Conservation (phyloP, 2,797 vertebrate species). For the Phoeniculus purpureus region DNA sequence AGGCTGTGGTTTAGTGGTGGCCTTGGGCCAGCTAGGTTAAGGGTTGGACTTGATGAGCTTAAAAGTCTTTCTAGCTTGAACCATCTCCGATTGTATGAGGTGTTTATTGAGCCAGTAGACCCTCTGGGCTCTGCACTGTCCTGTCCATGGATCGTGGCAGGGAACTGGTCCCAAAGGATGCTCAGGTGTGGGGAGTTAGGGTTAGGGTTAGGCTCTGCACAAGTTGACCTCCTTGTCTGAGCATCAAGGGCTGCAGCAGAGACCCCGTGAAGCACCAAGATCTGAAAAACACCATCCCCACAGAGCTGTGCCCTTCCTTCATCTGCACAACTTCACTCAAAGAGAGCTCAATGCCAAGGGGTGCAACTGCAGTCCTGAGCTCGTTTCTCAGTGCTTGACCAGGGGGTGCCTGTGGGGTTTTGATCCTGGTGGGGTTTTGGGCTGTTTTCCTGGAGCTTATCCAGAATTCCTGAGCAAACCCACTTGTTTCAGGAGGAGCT, state of each 20-base stretch:
- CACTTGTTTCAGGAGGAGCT: not conserved
- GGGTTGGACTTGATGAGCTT: too few relatives aligned
- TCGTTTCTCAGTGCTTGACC: not conserved
- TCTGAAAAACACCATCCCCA: not conserved
- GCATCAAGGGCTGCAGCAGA: not conserved
- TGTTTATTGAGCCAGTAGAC: not conserved
- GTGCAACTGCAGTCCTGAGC: not conserved
- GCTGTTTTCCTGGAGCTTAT: not conserved
- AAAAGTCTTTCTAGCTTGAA: too few relatives aligned
- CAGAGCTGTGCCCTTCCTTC: not conserved
- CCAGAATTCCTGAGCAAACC: not conserved
- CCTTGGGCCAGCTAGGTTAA: too few relatives aligned
- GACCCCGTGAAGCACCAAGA: not conserved
- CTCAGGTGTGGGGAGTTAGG: not conserved
- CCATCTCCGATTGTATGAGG: too few relatives aligned
- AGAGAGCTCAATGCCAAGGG: not conserved
- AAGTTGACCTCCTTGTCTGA: too few relatives aligned
- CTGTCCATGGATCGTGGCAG: rapidly evolving
- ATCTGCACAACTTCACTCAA: rapidly evolving
- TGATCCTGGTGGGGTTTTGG: not conserved
- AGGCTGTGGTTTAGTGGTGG: too few relatives aligned
- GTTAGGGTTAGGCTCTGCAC: too few relatives aligned
- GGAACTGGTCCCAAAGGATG: not conserved
- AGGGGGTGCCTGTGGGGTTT: not conserved
- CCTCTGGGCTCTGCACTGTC: rapidly evolving